Conservation (phyloP, 2,797 vertebrate species). For the Myotis daubentonii region DNA sequence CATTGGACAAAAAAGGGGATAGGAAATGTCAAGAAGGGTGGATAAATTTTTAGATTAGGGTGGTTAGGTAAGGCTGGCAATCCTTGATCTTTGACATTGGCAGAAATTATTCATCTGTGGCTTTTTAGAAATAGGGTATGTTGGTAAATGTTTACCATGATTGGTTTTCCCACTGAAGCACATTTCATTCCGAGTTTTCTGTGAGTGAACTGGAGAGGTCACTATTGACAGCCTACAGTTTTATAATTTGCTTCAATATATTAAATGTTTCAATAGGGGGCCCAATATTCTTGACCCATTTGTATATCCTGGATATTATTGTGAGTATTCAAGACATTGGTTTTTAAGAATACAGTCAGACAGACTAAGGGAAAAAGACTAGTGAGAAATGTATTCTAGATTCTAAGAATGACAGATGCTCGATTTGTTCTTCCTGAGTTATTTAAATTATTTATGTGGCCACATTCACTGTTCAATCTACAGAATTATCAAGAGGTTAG, state of each 20-base stretch:
- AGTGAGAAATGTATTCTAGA: neutral
- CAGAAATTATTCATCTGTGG: neutral
- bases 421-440: neutral
- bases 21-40: neutral
- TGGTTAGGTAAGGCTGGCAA: neutral
- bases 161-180: neutral
- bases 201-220: neutral
- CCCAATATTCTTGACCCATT: neutral
- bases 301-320: neutral
- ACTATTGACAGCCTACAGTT: neutral
- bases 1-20: neutral
- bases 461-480: neutral
- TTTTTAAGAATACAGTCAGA: neutral
- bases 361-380: neutral
- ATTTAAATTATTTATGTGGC: neutral
- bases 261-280: neutral
- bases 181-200: slow-evolving; percentile 47
- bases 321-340: neutral
- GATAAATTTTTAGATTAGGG: neutral
- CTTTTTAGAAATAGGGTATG: neutral
- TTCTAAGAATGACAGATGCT: neutral
- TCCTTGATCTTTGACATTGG: neutral
- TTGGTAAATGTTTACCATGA: neutral
- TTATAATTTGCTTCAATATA: neutral
- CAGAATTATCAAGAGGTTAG: neutral